A percentile compares a stretch with the other conserved stretches of the same genome.
phyloP scores from a whole-genome alignment of 2,113 vertebrate species.

The Sitta europaea region DNA sequence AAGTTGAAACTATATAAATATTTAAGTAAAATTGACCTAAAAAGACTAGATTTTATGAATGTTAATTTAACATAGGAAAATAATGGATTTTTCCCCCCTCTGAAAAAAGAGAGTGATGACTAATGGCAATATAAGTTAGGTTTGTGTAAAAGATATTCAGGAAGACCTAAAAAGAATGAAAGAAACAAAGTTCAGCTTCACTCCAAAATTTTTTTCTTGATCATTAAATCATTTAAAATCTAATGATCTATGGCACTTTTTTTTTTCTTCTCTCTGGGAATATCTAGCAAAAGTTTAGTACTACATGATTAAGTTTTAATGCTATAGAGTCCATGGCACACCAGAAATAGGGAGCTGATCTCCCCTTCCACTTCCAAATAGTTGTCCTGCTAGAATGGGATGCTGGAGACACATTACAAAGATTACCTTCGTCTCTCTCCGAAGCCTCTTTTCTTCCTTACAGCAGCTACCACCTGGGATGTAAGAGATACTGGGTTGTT shows the following conservation, averaged over 20 bases:
- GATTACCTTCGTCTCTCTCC: neutral
- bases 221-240: neutral
- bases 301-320: neutral
- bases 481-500: neutral
- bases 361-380: neutral
- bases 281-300: neutral
- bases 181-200: neutral
- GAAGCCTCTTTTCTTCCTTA: neutral
- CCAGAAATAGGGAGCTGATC: neutral
- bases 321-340: neutral
- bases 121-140: neutral
- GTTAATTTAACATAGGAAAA: neutral
- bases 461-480: neutral
- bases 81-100: neutral
- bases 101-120: neutral
- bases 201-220: neutral
- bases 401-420: neutral
- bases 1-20: neutral
- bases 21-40: neutral
- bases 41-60: neutral
- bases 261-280: accelerated
- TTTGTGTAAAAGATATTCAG: neutral
- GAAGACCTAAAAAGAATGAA: neutral
- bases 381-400: neutral
- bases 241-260: neutral